Base-by-base conservation (phyloP, 2,797 vertebrate genomes). In the Salmo trutta region DNA sequence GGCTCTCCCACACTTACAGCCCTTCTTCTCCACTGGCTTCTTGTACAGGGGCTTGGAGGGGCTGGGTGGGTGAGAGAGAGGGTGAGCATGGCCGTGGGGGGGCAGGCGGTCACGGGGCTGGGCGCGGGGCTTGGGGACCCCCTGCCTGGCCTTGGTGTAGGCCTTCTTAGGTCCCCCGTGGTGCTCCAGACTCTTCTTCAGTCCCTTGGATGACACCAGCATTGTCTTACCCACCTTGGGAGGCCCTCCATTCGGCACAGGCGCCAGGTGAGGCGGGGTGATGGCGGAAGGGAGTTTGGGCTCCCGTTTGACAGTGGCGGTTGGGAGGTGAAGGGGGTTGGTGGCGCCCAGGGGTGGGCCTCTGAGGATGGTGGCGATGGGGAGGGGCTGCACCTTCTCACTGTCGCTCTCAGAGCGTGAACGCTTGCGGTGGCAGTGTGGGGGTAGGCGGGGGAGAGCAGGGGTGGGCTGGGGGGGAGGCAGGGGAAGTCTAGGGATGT, bases 21-120 rank as follows among this genome's bases (percentile, higher is more conserved):
- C 98, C 89, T 99, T 99, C 93, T 99, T 99, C 94, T 99, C 98
- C 86, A 97, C 97, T 41, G 97, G 94, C 89, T 99, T 99, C 92
- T 99, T 99, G 75, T 99, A 99, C 74, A 97, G 96, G 82, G 97
- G 97, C 94, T 99, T 99, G 1, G 98, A 98, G 14, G 97, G 97
- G 89, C 97, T 98, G 80, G 97, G 96, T 0, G 97, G 96, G 92
- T 97, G 95, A 72, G 96, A 93, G 7, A 91, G 87, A 0, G 91
- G 88, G 81, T 91, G 91, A 3, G 92, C 10, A 3, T 93, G 91
- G 0, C 96, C 93, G 91, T 96, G 96, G 71, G 93, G 94, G 75
- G 96, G 92, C 74, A 96, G 91, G 80, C 97, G 95, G 88, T 98
- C 97, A 77, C 97, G 97, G 8, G 95, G 91, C 90, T 98, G 98